Conservation (phyloP, 2,113 vertebrate species). For the Megaptera novaeangliae region DNA sequence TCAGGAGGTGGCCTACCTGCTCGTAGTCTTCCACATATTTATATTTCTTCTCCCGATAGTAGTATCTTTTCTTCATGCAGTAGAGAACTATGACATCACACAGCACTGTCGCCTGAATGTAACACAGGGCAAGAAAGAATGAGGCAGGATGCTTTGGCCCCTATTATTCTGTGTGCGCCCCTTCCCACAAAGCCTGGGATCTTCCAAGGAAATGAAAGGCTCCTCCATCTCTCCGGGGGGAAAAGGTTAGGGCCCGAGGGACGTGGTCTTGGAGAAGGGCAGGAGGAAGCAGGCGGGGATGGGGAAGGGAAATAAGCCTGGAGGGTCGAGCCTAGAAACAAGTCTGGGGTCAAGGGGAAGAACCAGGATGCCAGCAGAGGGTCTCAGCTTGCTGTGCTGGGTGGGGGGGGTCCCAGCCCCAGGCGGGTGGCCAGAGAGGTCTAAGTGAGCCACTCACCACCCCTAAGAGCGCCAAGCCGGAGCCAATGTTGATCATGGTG, state of each 20-base stretch:
- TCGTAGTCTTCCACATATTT: slow-evolving; percentile 86
- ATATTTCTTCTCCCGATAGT: slow-evolving; percentile 87
- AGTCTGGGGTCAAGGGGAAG: neutral
- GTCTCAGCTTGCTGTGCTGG: neutral
- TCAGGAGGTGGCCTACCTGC: slow-evolving; percentile 73
- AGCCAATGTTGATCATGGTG: slow-evolving; percentile 90
- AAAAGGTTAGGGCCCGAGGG: neutral
- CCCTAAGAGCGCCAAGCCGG: slow-evolving; percentile 85
- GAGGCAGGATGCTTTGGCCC: neutral
- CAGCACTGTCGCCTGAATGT: slow-evolving; percentile 83
- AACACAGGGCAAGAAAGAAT: neutral
- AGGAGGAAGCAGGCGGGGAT: accelerated
- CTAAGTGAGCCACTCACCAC: slow-evolving; percentile 81
- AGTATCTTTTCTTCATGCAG: slow-evolving; percentile 82
- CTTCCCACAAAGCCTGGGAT: neutral
- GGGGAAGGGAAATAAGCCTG: too few species aligned
- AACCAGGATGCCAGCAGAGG: neutral
- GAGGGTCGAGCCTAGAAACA: neutral
- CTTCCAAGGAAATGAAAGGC: neutral
- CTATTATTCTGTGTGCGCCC: neutral
- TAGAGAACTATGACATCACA: slow-evolving; percentile 87
- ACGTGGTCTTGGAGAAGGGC: neutral
- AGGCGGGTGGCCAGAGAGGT: too few species aligned
- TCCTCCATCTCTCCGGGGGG: neutral
- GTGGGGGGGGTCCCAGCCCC: too few species aligned